Percentiles rank a stretch among this genome's conserved stretches.
These are phyloP conservation scores for Felis catus DNA, from an alignment of 2,113 vertebrate genomes.

Conservation along the genomic window DNA sequence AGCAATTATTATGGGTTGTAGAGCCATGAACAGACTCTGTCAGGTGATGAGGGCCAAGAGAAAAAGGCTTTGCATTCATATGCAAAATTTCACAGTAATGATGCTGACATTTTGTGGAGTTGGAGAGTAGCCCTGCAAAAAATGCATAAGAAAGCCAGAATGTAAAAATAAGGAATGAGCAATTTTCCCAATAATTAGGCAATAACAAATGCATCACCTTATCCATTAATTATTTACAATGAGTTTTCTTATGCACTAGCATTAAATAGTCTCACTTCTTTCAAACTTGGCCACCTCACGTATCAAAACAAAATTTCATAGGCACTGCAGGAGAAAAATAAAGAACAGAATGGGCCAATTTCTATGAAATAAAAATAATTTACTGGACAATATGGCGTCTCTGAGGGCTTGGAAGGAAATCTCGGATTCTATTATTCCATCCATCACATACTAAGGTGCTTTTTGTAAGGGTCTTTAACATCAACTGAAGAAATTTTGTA, in stretches of 20 bases:
- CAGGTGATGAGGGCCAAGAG: background rate
- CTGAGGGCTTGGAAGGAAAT: background rate
- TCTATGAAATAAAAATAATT: background rate
- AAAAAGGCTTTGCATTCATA: background rate
- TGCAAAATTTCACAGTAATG: background rate
- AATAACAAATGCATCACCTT: background rate
- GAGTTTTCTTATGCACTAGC: background rate
- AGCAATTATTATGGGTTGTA: background rate
- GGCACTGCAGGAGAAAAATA: background rate
- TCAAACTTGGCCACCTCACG: background rate
- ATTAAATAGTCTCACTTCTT: background rate
- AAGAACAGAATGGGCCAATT: background rate
- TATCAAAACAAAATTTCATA: background rate
- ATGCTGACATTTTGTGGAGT: background rate
- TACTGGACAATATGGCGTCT: background rate
- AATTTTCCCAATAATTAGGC: background rate
- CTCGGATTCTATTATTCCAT: background rate
- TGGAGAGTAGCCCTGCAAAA: background rate
- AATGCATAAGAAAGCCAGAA: background rate
- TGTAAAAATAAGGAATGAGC: background rate
- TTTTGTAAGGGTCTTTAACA: background rate
- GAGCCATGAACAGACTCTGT: background rate
- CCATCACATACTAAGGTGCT: background rate
- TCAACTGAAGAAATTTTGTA: background rate
- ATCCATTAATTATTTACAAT: slow-evolving; percentile 20